These are phyloP conservation scores for Fragum sueziense DNA, from an alignment of 2,888 invertebrate species.

Conservation along the genomic window DNA sequence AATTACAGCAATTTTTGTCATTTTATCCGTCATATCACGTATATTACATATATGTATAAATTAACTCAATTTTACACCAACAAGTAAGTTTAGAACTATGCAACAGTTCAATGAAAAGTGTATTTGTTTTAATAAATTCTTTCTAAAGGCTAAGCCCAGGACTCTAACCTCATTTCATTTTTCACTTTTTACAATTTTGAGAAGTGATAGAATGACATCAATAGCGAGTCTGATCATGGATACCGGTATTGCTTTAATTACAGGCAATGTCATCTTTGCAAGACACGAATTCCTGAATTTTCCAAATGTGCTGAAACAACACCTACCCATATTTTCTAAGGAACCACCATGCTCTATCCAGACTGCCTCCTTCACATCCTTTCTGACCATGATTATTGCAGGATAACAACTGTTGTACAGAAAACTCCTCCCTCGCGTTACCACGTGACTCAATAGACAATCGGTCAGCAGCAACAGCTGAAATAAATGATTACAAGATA, in stretches of 20 bases:
- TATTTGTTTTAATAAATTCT: too few species aligned
- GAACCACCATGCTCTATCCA: constrained; percentile 96
- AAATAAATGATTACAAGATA: neutral
- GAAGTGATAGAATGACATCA: too few species aligned
- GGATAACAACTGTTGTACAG: constrained; percentile 93
- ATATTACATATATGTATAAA: neutral
- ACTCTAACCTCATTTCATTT: too few species aligned
- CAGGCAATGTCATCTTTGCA: too few species aligned
- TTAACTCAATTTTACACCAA: neutral
- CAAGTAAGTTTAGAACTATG: too few species aligned
- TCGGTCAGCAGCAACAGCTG: constrained; percentile 83
- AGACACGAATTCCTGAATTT: too few species aligned
- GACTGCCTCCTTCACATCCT: constrained; percentile 93
- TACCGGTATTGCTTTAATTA: too few species aligned
- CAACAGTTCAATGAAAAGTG: too few species aligned
- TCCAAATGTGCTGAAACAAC: too few species aligned
- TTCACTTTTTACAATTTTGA: too few species aligned
- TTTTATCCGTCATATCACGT: neutral
- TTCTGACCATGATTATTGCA: constrained; percentile 86
- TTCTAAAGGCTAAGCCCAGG: too few species aligned
- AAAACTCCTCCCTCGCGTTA: constrained; percentile 86
- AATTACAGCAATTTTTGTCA: neutral
- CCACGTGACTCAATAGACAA: constrained; percentile 94
- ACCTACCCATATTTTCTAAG: constrained; percentile 87
- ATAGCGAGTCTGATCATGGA: too few species aligned